Evolutionary conservation across 2,888 invertebrate genomes (phyloP).

Genomic region (Ichneumon xanthorius): DNA sequence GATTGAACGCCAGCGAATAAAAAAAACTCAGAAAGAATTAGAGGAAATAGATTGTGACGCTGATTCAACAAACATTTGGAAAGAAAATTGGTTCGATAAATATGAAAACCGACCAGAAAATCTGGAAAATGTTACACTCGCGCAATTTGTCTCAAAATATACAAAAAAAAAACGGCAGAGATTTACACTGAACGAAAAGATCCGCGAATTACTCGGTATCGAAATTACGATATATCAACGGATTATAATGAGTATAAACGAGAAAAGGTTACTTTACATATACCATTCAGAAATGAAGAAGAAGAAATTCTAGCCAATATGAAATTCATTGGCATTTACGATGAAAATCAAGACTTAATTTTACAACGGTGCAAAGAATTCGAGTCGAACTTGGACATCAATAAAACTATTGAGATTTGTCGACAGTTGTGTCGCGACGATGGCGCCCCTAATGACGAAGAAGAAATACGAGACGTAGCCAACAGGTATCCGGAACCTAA

Average conservation of each 20-base stretch:
- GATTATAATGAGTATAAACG: conserved; percentile 78
- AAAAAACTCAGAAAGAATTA: conserved; percentile 73
- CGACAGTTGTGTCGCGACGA: conserved; percentile 13
- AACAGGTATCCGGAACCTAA: conserved; percentile 61
- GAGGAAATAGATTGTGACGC: conserved; percentile 73
- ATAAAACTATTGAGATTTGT: conserved; percentile 72
- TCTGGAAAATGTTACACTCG: conserved; percentile 73
- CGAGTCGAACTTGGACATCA: conserved; percentile 77
- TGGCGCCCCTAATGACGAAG: conserved; percentile 56
- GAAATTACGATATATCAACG: conserved; percentile 78
- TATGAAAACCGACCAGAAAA: conserved; percentile 81
- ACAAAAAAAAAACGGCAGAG: conserved; percentile 51
- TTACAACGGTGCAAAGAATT: conserved; percentile 76
- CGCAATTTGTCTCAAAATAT: conserved; percentile 68
- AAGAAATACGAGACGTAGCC: conserved; percentile 54
- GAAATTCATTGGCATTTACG: conserved; percentile 77
- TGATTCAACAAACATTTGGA: conserved; percentile 77
- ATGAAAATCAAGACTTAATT: conserved; percentile 76
- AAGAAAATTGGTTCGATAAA: conserved; percentile 81
- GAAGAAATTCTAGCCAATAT: conserved; percentile 77
- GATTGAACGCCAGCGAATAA: conserved; percentile 78
- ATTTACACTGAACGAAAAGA: conserved; percentile 21
- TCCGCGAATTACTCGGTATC: conserved; percentile 77
- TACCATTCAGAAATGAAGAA: conserved; percentile 81
- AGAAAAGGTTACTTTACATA: conserved; percentile 71